phyloP scores from a whole-genome alignment of 2,797 vertebrate species.

The Lemur catta region DNA sequence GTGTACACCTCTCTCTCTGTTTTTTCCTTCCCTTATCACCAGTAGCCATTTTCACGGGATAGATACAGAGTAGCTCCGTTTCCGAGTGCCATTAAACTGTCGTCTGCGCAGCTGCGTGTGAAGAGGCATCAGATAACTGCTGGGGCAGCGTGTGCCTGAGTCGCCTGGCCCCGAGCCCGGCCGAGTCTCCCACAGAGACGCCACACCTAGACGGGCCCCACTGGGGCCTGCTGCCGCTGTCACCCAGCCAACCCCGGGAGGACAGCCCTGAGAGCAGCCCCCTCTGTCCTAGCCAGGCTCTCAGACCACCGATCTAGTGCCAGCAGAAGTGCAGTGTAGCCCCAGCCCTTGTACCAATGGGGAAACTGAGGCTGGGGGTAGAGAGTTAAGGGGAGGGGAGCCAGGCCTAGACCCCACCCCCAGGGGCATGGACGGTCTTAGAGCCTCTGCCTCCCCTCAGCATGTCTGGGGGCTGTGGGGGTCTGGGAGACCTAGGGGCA shows the following conservation, averaged over 20 bases:
- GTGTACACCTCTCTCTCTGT: conserved; percentile 79
- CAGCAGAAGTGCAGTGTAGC: background rate
- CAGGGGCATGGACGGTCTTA: no score
- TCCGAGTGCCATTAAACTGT: conserved; percentile 88
- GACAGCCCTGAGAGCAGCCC: no score
- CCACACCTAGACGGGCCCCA: conserved; percentile 77
- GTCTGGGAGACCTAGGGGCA: no score
- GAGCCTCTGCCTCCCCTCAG: background rate
- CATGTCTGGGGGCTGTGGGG: no score
- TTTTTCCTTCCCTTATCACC: conserved; percentile 85
- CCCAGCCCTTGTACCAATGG: no score
- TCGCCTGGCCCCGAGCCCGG: fast-evolving
- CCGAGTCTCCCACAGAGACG: conserved; percentile 77
- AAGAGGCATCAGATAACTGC: conserved; percentile 86
- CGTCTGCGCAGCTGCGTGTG: conserved; percentile 89
- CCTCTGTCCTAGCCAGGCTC: background rate
- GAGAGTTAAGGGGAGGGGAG: no score
- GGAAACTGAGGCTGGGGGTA: background rate
- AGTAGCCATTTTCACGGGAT: conserved; percentile 85
- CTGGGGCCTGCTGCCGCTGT: conserved; percentile 76
- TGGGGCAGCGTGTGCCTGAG: conserved; percentile 77
- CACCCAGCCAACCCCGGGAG: background rate
- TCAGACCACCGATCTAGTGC: background rate
- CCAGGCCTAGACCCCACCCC: background rate
- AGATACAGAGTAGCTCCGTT: conserved; percentile 88